These are phyloP conservation scores for Diachrysia chrysitis DNA, from an alignment of 2,888 invertebrate genomes.

Conservation along the genomic window DNA sequence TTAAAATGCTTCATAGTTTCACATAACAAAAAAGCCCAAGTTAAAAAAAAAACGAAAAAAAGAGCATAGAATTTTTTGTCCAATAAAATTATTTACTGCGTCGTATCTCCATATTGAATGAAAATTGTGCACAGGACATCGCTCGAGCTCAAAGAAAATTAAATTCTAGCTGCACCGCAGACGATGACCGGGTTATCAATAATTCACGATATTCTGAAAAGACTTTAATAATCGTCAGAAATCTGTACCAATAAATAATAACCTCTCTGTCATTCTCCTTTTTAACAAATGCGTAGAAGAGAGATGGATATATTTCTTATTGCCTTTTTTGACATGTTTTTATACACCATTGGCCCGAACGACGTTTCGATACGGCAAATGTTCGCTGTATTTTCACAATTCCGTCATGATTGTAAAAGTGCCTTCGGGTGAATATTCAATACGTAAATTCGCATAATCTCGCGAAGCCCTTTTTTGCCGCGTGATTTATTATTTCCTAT, in stretches of 20 bases:
- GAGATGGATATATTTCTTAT: constrained; percentile 3
- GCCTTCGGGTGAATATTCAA: constrained; percentile 63
- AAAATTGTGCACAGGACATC: not conserved
- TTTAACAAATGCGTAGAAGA: not conserved
- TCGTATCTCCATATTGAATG: not conserved
- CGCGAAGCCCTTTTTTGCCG: constrained; percentile 43
- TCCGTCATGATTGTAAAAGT: constrained; percentile 56
- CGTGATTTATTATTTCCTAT: constrained; percentile 40
- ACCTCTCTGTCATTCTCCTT: not conserved
- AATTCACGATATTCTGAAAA: constrained; percentile 6
- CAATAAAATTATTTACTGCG: not conserved
- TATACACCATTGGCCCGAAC: not conserved
- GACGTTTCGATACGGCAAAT: constrained; percentile 29
- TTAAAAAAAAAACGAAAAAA: too few relatives aligned
- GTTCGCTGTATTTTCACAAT: constrained; percentile 50
- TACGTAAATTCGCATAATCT: constrained; percentile 63
- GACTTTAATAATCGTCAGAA: not conserved
- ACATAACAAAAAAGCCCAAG: too few relatives aligned
- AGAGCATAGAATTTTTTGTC: too few relatives aligned
- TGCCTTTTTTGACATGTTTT: constrained; percentile 8
- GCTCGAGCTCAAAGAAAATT: constrained; percentile 13
- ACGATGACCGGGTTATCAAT: constrained; percentile 9
- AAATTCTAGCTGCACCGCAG: constrained; percentile 9
- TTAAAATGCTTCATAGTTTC: too few relatives aligned
- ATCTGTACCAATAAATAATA: not conserved